phyloP scores from a whole-genome alignment of 2,113 vertebrate genomes.

The Trichechus manatus region DNA sequence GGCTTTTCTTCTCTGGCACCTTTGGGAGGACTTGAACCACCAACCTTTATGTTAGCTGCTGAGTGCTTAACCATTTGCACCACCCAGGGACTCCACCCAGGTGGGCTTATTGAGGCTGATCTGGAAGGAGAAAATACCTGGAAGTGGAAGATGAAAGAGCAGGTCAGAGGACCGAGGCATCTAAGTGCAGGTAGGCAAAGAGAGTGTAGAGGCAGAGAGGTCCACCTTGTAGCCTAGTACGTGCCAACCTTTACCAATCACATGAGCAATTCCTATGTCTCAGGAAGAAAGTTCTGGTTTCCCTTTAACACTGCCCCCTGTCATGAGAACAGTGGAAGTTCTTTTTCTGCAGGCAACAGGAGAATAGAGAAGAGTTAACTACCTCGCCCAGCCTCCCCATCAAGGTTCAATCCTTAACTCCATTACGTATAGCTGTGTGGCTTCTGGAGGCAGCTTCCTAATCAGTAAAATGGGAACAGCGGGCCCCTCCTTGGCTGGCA shows the following conservation, averaged over 20 bases:
- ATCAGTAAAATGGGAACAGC: background rate
- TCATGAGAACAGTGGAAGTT: too few species aligned
- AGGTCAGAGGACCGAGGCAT: background rate
- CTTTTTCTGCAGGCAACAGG: background rate
- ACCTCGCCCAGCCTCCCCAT: background rate
- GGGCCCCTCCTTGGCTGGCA: background rate
- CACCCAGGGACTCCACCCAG: too few species aligned
- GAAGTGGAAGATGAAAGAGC: background rate
- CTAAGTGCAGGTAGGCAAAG: background rate
- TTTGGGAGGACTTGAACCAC: too few species aligned
- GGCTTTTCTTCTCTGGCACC: too few species aligned
- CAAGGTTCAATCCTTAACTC: background rate
- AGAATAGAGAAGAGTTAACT: background rate
- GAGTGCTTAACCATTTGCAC: too few species aligned
- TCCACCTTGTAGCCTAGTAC: background rate
- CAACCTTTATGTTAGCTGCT: too few species aligned
- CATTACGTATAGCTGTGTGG: background rate
- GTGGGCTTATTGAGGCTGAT: background rate
- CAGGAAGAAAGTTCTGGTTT: background rate
- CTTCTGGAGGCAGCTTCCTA: background rate
- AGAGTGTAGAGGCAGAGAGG: background rate
- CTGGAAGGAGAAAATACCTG: background rate
- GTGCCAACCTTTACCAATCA: background rate
- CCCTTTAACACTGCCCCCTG: background rate
- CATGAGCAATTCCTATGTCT: rapidly evolving